Base-by-base conservation (phyloP, 2,888 invertebrate genomes). In the Nycteola revayana region DNA sequence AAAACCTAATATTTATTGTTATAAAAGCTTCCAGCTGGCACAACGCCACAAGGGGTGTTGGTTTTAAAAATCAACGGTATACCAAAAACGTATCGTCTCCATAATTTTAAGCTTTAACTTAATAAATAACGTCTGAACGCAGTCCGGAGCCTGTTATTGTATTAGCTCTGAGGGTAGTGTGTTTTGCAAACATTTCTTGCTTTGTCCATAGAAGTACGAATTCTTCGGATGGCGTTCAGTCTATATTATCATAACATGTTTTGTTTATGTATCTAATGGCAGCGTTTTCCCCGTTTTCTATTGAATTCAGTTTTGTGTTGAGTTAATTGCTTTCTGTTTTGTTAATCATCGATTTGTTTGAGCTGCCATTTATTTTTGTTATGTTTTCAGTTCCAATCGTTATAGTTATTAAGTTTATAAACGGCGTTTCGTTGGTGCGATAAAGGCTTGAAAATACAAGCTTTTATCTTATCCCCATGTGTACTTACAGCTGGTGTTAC, bases 21-120 rank as follows among this genome's bases (percentile, higher is more conserved):
- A 60, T 64, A 76, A 77, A 84, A 82, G 75, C 85, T 86, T 87
- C 84, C 81, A 86, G 79, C 66, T 77, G 83, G 75, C 88, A 78
- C 70, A 71, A 83, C 83, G 88, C 88, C 88, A 86, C 71, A 57
- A 85, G 88, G 88, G 88, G 88, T 88, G 87, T 88, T 87, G 88
- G 87, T 86, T 86, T 61, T 67, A 75, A n/a, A 79, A 79, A 79
- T 76, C 78, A 80, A 79, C 80, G 75, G 75, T 76, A 70, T 60
- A 69, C 75, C 78, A 77, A 79, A 84, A 85, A 82, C 70, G 88
- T 88, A 88, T 88, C 88, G 88, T 86, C 66, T 83, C 88, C 82
- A 87, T 80, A 84, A 74, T 71, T 55, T 70, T 60, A 71, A 69
- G 49, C 65, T 65, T 56, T 64, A 70, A 70, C 63, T 70, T 81